Base-by-base conservation (phyloP, 2,113 vertebrate species). In the Oncorhynchus kisutch region DNA sequence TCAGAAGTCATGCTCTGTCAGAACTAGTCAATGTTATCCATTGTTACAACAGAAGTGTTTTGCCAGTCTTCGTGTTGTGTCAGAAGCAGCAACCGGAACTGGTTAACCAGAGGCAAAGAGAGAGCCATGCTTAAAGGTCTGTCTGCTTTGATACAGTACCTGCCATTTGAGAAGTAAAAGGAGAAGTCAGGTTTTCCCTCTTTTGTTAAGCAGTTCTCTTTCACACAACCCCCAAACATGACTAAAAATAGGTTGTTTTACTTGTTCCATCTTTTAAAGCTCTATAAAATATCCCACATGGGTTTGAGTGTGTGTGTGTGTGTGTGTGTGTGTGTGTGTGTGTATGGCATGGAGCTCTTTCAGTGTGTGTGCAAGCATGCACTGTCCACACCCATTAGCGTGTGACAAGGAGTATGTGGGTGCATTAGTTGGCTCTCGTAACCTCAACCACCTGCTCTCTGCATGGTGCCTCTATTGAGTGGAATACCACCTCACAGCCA, bases 371-470 rank as follows among this genome's bases (percentile, higher is more conserved):
- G 54, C 57, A 34, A 8, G 39, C 39, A 11, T 45, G 39, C 39
- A 45, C 39, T 45, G 39, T 45, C 39, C 39, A 45, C 39, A 45
- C 39, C 8, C 39, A 11, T 45, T 45, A 20, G 22, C 22, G 39
- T 72, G 54, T n/a, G 20, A 20, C 3, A 45, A 45, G 39, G 39
- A 12, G 39, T 31, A 18, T 6, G 54, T 20, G 16, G 59, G 34
- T 39, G 34, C 6, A 8, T 45, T 45, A 45, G 39, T 45, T 45
- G 8, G 39, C 39, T 45, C 39, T 45, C 39, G 39, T 74, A 78
- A 88, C 81, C 34, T 71, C 75, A 86, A 54, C 73, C 60, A 22
- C 24, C 2, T 31, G 22, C 51, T 12, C 29, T 22, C 20, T 34
- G 31, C 54, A 57, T 81, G 75, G 39, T 51, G 29, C 48, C 70